phyloP scores from a whole-genome alignment of 2,888 invertebrate species.

The Polylopha cassiicola region DNA sequence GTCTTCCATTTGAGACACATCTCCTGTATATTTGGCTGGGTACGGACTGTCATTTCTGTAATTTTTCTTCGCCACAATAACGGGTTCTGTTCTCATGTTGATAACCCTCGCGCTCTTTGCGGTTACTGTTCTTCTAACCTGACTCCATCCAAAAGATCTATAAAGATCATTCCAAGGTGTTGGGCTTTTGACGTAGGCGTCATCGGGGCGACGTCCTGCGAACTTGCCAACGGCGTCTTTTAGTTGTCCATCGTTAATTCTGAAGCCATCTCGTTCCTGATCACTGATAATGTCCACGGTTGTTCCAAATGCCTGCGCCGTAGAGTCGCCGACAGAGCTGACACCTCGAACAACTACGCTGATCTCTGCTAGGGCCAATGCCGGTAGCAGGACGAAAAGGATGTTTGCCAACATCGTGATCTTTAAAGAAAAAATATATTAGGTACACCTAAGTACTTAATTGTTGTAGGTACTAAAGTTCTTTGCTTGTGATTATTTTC shows the following conservation, averaged over 20 bases:
- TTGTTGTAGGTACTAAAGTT: too few relatives aligned
- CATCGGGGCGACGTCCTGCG: conserved; percentile 1
- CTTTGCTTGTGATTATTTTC: too few relatives aligned
- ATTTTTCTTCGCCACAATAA: conserved; percentile 5
- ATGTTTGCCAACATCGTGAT: conserved; percentile 11
- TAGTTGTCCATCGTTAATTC: conserved; percentile 10
- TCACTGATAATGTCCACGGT: conserved; percentile 11
- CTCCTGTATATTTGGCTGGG: background rate
- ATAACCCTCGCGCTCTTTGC: conserved; percentile 12
- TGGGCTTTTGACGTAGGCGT: conserved; percentile 9
- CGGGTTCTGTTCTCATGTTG: background rate
- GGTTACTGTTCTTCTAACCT: conserved; percentile 9
- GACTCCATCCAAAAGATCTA: conserved; percentile 5
- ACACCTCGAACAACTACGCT: too few relatives aligned
- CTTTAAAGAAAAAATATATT: background rate
- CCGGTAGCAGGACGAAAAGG: conserved; percentile 5
- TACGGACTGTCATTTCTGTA: conserved; percentile 6
- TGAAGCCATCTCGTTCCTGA: conserved; percentile 5
- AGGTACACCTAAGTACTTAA: too few relatives aligned
- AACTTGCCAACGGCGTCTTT: conserved; percentile 9
- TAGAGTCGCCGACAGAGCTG: too few relatives aligned
- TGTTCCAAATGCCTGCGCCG: conserved; percentile 5
- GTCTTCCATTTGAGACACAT: conserved; percentile 4
- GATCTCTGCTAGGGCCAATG: conserved; percentile 10
- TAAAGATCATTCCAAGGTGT: conserved; percentile 14